Evolutionary conservation across 2,888 invertebrate genomes (phyloP).

Genomic region (Pyrrhosoma nymphula): DNA sequence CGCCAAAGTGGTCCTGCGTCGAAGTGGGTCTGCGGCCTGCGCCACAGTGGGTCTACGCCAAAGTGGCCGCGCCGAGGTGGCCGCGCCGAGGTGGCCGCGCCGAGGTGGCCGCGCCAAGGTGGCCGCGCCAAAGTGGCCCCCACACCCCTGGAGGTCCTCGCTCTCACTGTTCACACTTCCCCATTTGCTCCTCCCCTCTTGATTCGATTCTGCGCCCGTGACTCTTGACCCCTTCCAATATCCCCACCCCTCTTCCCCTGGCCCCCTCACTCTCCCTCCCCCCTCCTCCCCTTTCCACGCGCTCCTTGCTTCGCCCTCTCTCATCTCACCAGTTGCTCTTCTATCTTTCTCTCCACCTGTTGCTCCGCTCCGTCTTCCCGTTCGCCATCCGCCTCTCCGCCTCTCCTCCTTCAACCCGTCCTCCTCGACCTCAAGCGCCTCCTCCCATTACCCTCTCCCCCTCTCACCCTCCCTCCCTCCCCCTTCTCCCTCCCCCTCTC

Average conservation of each 20-base stretch:
- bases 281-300: background rate
- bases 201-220: too few relatives aligned
- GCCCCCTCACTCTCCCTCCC: background rate
- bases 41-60: too few relatives aligned
- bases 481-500: background rate
- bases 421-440: background rate
- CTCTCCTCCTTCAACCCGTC: background rate
- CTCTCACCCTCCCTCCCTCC: background rate
- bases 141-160: too few relatives aligned
- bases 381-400: background rate
- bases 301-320: background rate
- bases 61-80: too few relatives aligned
- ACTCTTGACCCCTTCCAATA: background rate
- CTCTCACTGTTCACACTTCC: too few relatives aligned
- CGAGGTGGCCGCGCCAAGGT: too few relatives aligned
- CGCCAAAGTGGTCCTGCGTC: too few relatives aligned
- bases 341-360: background rate
- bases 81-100: too few relatives aligned
- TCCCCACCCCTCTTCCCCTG: background rate
- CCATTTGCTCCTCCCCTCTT: too few relatives aligned
- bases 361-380: background rate
- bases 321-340: slow-evolving; percentile 24
- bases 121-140: too few relatives aligned
- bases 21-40: too few relatives aligned
- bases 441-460: too few relatives aligned